A percentile compares a stretch with the other conserved stretches of the same genome.
Evolutionary conservation across 2,113 vertebrate genomes (phyloP).

Genomic region (Chionis minor): DNA sequence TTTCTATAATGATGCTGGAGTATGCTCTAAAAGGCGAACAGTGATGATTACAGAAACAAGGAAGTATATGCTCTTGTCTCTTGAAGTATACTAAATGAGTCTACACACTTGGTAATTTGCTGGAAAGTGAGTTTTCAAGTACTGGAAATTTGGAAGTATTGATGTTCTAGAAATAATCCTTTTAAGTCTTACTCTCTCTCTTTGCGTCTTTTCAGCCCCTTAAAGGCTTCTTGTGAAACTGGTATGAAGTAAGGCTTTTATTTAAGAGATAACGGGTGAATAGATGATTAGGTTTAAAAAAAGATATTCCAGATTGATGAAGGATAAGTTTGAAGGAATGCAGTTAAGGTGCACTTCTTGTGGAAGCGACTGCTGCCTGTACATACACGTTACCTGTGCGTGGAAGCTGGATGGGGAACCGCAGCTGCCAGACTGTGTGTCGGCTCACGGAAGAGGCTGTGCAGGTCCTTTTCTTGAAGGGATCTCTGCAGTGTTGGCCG

Average conservation of each 20-base stretch:
- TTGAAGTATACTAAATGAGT: background rate
- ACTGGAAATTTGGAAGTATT: background rate
- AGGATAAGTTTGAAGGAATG: background rate
- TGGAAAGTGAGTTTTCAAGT: background rate
- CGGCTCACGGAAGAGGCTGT: accelerated
- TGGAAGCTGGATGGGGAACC: background rate
- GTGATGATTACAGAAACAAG: background rate
- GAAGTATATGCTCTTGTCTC: background rate
- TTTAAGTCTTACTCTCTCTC: background rate
- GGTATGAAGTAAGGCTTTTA: background rate
- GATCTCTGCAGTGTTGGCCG: background rate
- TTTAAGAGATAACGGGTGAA: background rate
- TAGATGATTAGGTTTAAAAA: background rate
- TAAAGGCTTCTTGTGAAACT: background rate
- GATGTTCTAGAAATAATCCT: background rate
- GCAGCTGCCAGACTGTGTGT: accelerated
- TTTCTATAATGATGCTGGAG: background rate
- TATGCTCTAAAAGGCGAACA: background rate
- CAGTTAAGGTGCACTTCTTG: background rate
- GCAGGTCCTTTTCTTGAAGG: background rate
- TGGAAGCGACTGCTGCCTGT: accelerated
- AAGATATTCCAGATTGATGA: background rate
- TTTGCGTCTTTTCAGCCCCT: background rate
- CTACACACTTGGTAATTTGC: background rate
- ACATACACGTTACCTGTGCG: accelerated